phyloP scores from a whole-genome alignment of 2,888 invertebrate species.

The Mesoligia furuncula region DNA sequence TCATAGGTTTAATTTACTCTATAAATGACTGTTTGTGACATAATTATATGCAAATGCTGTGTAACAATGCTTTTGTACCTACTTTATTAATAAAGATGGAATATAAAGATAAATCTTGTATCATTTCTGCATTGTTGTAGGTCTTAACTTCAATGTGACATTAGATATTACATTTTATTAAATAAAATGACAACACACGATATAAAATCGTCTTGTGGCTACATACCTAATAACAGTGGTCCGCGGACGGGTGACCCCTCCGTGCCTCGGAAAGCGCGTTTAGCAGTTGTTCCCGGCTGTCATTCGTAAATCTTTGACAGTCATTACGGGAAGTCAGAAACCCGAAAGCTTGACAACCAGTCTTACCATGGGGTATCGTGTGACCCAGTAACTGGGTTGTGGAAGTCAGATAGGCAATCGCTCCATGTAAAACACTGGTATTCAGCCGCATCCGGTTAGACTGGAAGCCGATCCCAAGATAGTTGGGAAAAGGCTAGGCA shows the following conservation, averaged over 20 bases:
- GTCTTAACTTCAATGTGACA: neutral
- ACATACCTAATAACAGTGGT: neutral
- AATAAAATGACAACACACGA: neutral
- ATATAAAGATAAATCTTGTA: slow-evolving; percentile 25
- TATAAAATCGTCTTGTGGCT: neutral
- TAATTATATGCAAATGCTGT: neutral
- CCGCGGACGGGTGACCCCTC: too few species aligned
- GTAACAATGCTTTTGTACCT: neutral
- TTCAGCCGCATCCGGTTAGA: neutral
- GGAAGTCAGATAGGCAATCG: neutral
- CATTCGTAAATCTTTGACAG: neutral
- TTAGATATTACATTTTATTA: neutral
- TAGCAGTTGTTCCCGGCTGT: too few species aligned
- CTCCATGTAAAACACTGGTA: neutral
- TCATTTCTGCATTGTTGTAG: slow-evolving; percentile 25
- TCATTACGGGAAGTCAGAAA: neutral
- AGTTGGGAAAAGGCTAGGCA: neutral
- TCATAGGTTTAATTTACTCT: slow-evolving; percentile 1
- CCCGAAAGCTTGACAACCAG: too few species aligned
- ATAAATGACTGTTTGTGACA: neutral
- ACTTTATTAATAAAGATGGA: slow-evolving; percentile 20
- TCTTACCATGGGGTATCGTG: neutral
- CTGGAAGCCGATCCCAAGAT: neutral
- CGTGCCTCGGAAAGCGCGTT: too few species aligned
- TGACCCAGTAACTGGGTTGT: neutral